Base-by-base conservation (phyloP, 2,888 invertebrate genomes). In the Ypsolopha scabrella region DNA sequence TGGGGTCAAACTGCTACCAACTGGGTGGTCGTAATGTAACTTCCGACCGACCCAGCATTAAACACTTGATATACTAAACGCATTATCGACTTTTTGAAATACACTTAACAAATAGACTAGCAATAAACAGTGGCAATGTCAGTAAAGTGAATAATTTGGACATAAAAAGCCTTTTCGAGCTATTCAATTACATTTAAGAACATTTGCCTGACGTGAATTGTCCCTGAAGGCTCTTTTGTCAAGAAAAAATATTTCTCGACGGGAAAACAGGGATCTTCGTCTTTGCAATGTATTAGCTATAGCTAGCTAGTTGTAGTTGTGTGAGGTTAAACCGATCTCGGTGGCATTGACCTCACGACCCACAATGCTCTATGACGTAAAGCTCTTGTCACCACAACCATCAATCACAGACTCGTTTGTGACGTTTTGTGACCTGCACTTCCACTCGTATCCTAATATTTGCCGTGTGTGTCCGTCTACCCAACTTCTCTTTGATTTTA, bases 311-410 rank as follows among this genome's bases (percentile, higher is more conserved):
- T 73, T 74, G 72, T 75, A 9, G 50, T 41, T 35, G 34, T 50
- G 41, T 50, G n/a, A 41, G 24, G 50, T 48, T 14, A 41, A 41
- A 41, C 65, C 67, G 71, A 65, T 48, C 48, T 38, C 41, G 33
- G 13, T 70, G 83, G 68, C 83, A 82, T 78, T 85, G 83, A 82
- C 83, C 83, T 70, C 65, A 63, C 76, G 80, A 79, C 78, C 80
- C 72, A 62, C 59, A 60, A 61, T 60, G 60, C 13, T 33, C 63
- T 68, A 59, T 72, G 75, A 76, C 76, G 80, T 69, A 72, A 72
- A 47, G 11, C 70, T 67, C 72, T 63, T 77, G 80, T 79, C 83
- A 76, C 76, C 71, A 73, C 76, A 68, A 70, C 70, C 77, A 81
- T 83, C 83, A 81, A 83, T 82, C 81, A 80, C 72, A 52, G 56